phyloP scores from a whole-genome alignment of 2,888 invertebrate species.

The Labia minor region DNA sequence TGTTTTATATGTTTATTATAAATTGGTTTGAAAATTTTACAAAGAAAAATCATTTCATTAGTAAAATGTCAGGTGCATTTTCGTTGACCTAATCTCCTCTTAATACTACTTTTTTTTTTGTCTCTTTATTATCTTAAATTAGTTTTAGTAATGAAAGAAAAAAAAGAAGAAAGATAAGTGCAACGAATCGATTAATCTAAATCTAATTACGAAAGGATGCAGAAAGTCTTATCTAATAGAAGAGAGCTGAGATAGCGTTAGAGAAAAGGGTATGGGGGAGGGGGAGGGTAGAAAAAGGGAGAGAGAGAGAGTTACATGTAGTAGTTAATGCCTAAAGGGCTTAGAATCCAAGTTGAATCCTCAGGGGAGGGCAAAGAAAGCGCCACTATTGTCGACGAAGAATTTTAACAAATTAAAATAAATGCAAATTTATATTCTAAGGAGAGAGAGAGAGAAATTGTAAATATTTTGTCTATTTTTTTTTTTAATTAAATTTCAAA shows the following conservation, averaged over 20 bases:
- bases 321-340: neutral
- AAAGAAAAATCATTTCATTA: neutral
- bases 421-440: too few relatives aligned
- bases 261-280: too few relatives aligned
- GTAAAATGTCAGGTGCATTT: neutral
- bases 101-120: neutral
- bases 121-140: neutral
- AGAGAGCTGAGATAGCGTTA: neutral
- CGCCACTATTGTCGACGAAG: too few relatives aligned
- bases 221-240: slow-evolving; percentile 4
- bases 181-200: neutral
- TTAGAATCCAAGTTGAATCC: neutral
- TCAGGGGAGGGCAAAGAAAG: neutral
- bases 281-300: neutral
- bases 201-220: slow-evolving; percentile 5
- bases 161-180: neutral
- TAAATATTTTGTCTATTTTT: too few relatives aligned
- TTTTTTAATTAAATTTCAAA: too few relatives aligned
- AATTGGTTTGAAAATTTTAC: neutral
- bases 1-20: neutral
- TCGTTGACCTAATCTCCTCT: neutral
- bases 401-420: too few relatives aligned
- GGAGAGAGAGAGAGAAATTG: too few relatives aligned
- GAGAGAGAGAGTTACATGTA: neutral
- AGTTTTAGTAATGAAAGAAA: neutral